Conservation (phyloP, 2,888 invertebrate species). For the Pristionchus japonicus region DNA sequence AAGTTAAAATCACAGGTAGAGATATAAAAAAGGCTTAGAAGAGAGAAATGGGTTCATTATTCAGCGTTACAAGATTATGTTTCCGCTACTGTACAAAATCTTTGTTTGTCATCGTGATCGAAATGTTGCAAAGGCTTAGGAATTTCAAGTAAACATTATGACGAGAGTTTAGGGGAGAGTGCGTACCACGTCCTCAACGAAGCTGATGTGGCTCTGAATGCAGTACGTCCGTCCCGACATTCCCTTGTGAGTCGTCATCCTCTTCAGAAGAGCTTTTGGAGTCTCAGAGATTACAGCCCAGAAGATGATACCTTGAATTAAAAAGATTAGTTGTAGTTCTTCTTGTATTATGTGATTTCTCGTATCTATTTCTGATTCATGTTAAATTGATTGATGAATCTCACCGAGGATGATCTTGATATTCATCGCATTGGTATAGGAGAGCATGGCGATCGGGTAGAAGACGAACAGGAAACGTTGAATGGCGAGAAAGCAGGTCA, state of each 20-base stretch:
- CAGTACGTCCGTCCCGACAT: background rate
- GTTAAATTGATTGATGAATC: background rate
- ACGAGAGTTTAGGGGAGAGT: no score
- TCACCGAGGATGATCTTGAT: background rate
- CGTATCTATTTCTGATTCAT: background rate
- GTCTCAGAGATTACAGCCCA: background rate
- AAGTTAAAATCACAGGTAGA: no score
- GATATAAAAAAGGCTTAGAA: no score
- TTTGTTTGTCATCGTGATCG: no score
- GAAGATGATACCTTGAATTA: background rate
- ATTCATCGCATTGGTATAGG: background rate
- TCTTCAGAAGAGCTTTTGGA: background rate
- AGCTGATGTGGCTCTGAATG: background rate
- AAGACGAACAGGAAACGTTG: constrained; percentile 93
- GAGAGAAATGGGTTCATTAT: no score
- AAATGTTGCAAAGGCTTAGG: no score
- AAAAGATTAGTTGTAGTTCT: background rate
- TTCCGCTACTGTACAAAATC: no score
- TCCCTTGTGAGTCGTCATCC: background rate
- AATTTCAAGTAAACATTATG: no score
- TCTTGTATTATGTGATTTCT: background rate
- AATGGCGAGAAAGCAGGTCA: constrained; percentile 89
- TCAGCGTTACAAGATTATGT: no score
- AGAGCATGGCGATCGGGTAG: constrained; percentile 88
- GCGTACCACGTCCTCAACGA: background rate